These are phyloP conservation scores for Tupaia chinensis DNA, from an alignment of 2,113 vertebrate genomes.

Conservation along the genomic window DNA sequence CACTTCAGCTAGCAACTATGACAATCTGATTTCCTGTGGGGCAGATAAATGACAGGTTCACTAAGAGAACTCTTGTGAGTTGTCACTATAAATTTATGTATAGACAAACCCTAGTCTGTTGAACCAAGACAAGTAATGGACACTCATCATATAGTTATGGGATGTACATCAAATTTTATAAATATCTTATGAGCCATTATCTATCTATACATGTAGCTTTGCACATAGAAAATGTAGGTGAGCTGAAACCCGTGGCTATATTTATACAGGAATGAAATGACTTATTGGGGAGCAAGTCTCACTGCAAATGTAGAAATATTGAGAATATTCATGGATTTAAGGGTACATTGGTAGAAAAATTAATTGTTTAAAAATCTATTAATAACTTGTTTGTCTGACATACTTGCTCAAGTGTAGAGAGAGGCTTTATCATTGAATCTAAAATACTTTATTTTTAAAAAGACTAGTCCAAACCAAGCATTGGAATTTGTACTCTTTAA, in stretches of 20 bases:
- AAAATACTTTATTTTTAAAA: slow-evolving; percentile 28
- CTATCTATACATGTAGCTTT: not conserved
- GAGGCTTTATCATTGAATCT: not conserved
- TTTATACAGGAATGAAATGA: not conserved
- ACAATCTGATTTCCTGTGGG: slow-evolving; percentile 30
- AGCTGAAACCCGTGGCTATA: not conserved
- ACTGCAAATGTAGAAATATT: not conserved
- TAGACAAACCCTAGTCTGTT: not conserved
- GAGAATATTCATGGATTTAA: not conserved
- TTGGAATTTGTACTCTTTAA: not conserved
- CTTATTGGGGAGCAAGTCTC: not conserved
- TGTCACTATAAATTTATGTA: slow-evolving; percentile 19
- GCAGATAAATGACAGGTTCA: slow-evolving; percentile 32
- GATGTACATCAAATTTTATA: not conserved
- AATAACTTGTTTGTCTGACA: not conserved
- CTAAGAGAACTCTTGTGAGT: slow-evolving; percentile 15
- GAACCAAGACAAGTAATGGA: not conserved
- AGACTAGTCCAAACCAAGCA: not conserved
- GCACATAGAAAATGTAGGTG: not conserved
- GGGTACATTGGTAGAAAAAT: not conserved
- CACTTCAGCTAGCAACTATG: not conserved
- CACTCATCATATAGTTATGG: not conserved
- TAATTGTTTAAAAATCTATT: not conserved
- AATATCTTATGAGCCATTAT: not conserved
- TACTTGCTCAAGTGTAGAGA: not conserved